Conservation (phyloP, 2,888 invertebrate species). For the Eremobia ochroleuca region DNA sequence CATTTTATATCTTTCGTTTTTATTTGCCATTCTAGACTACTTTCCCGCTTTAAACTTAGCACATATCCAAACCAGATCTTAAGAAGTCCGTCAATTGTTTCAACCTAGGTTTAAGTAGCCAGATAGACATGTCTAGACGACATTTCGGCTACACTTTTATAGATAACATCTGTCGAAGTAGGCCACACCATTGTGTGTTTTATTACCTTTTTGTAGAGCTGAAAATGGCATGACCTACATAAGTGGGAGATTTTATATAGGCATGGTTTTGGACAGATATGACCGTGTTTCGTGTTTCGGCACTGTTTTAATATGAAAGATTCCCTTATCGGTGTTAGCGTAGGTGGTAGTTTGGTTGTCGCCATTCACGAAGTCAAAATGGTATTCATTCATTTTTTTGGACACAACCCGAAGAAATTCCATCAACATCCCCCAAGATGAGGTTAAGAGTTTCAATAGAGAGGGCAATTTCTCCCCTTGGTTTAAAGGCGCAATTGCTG, state of each 20-base stretch:
- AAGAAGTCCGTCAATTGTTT: constrained; percentile 43
- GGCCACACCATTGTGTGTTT: constrained; percentile 53
- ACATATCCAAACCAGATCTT: constrained; percentile 32
- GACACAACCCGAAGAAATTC: neutral
- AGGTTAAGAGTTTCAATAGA: too few relatives aligned
- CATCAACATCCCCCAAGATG: neutral
- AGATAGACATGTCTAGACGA: constrained; percentile 60
- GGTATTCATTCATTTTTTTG: constrained; percentile 44
- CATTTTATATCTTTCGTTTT: constrained; percentile 16
- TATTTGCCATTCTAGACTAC: constrained; percentile 19
- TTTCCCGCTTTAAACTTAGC: constrained; percentile 30
- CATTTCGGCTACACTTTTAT: constrained; percentile 66
- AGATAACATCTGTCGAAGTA: constrained; percentile 61
- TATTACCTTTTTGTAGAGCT: constrained; percentile 38
- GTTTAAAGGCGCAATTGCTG: neutral
- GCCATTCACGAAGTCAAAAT: constrained; percentile 41
- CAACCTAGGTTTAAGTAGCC: constrained; percentile 42
- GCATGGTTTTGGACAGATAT: constrained; percentile 35
- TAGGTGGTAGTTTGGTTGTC: constrained; percentile 47
- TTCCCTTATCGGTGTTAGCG: constrained; percentile 67
- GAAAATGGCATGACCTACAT: constrained; percentile 40
- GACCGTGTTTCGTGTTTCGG: constrained; percentile 54
- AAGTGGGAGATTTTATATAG: constrained; percentile 29
- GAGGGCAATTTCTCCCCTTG: neutral
- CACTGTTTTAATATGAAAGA: constrained; percentile 56